Evolutionary conservation across 2,888 invertebrate genomes (phyloP), one percentile per base, ranked within the genome.

Genomic region (Epirrhoe tristata): DNA sequence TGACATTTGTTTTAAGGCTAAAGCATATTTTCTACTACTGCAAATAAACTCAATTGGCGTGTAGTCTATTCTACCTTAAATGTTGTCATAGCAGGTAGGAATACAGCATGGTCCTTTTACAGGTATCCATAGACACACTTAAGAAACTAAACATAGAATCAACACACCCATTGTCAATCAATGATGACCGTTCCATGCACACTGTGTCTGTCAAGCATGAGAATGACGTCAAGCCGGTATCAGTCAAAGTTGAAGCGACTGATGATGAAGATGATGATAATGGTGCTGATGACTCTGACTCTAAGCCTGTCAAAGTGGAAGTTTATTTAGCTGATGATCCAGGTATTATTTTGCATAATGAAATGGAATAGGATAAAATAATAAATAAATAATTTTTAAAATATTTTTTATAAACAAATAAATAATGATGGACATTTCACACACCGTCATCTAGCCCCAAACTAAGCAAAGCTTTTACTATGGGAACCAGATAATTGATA

Each of bases 231-330:
- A 61, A 55, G 16, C 46, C 46, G 48, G 48, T 48, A 2, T 6
- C 48, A 1, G 34, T 61, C 46, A 61, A 61, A 12, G 2, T 48
- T n/a, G 54, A 55, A 24, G 12, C 43, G 0, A n/a, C 46, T 0
- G 48, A 34, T 32, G 54, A 55, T 34, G 24, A 52, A 3, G 55
- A 50, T 17, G 55, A 50, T 17, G 34, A 7, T 10, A 34, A 17
- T 16, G 34, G 12, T 0, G 46, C 48, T 5, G 55, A 50, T 14
- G 60, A 60, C 6, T 8, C 31, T 0, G 50, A 55, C 14, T 7
- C 14, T 0, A 55, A 62, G 24, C 36, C 55, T 0, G 55, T 62
- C 48, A 62, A 62, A 62, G 36, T 55, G 2, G 61, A 62, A 39
- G 54, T 54, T 0, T 34, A 51, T 39, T 24, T 55, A 34, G 36